Percentiles rank a stretch among this genome's conserved stretches.
Evolutionary conservation across 2,888 invertebrate genomes (phyloP).

Genomic region (Tinea pellionella): DNA sequence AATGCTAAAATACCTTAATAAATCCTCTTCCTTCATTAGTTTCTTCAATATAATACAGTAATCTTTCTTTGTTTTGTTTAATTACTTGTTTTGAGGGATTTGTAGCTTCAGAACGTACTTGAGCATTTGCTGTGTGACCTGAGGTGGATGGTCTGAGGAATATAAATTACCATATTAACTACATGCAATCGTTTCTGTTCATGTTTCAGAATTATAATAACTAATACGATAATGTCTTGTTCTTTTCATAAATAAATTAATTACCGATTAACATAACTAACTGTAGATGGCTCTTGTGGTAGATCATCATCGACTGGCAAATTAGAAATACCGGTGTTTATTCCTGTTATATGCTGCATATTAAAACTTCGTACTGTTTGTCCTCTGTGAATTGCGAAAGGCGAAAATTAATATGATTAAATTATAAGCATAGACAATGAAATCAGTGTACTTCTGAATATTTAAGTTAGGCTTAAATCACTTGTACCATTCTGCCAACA

Average conservation of each 20-base stretch:
- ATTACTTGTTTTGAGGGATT: slow-evolving; percentile 54
- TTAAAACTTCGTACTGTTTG: slow-evolving; percentile 60
- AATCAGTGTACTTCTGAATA: too few species aligned
- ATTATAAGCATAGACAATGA: too few species aligned
- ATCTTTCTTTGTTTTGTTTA: slow-evolving; percentile 77
- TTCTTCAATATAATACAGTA: slow-evolving; percentile 87
- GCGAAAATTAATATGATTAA: too few species aligned
- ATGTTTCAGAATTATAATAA: too few species aligned
- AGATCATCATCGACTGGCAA: too few species aligned
- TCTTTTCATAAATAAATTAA: too few species aligned
- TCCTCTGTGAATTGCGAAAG: slow-evolving; percentile 31
- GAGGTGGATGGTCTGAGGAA: slow-evolving; percentile 40
- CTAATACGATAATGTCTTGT: too few species aligned
- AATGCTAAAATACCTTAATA: slow-evolving; percentile 87
- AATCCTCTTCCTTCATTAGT: slow-evolving; percentile 91
- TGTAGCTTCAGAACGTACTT: slow-evolving; percentile 20
- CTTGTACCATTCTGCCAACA: too few species aligned
- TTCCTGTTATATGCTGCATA: slow-evolving; percentile 63
- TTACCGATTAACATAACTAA: too few species aligned
- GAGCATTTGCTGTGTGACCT: slow-evolving; percentile 26
- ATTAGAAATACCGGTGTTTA: slow-evolving; percentile 53
- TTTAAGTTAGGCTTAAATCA: too few species aligned
- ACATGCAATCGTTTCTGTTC: too few species aligned
- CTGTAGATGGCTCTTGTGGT: too few species aligned
- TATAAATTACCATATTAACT: not conserved